Conservation (phyloP, 2,888 invertebrate genomes). For the Zygogramma bicolorata region DNA sequence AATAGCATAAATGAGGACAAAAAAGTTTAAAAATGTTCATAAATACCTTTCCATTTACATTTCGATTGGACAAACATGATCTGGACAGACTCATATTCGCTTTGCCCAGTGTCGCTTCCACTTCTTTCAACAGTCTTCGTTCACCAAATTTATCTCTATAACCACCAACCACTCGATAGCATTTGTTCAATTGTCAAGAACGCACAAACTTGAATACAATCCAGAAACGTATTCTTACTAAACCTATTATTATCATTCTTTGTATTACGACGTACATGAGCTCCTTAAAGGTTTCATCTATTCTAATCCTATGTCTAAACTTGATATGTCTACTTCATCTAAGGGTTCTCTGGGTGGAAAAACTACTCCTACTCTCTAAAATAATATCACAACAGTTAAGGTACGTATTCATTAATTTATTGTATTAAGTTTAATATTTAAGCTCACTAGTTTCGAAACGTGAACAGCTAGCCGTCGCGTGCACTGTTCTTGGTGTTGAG, state of each 20-base stretch:
- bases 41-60: constrained; percentile 61
- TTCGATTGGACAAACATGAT: constrained; percentile 58
- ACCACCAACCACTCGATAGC: constrained; percentile 41
- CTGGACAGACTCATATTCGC: constrained; percentile 57
- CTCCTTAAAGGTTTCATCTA: constrained; percentile 32
- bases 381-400: constrained; percentile 56
- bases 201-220: constrained; percentile 33
- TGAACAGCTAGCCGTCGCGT: constrained; percentile 6
- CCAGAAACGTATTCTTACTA: constrained; percentile 37
- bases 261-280: constrained; percentile 38
- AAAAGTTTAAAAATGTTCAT: constrained; percentile 32
- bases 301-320: constrained; percentile 35
- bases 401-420: constrained; percentile 50
- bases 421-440: constrained; percentile 29
- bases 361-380: constrained; percentile 42
- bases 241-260: constrained; percentile 50
- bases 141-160: not conserved
- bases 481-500: constrained; percentile 16
- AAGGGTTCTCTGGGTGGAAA: constrained; percentile 30
- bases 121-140: not conserved
- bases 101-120: not conserved
- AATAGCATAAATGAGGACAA: too few species aligned
- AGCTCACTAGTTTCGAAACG: constrained; percentile 38
- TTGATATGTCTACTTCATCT: constrained; percentile 52
- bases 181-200: constrained; percentile 23